These are phyloP conservation scores for Anser cygnoides DNA, from an alignment of 2,113 vertebrate species.

Conservation along the genomic window DNA sequence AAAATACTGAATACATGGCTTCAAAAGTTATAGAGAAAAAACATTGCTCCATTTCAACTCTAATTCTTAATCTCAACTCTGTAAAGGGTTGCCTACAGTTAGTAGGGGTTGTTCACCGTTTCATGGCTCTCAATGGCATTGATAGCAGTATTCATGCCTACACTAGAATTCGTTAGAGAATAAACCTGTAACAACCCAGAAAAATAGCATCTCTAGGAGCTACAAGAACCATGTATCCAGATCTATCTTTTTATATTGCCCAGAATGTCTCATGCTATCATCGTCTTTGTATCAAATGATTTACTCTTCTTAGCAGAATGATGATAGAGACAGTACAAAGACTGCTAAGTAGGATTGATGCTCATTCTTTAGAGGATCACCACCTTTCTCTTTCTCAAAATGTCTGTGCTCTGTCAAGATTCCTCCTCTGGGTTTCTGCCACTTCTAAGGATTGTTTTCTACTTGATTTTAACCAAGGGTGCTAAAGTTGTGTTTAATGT, in stretches of 20 bases:
- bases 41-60: background rate
- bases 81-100: background rate
- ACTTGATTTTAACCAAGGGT: background rate
- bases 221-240: background rate
- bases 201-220: background rate
- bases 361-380: background rate
- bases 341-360: background rate
- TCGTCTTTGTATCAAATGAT: background rate
- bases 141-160: background rate
- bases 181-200: background rate
- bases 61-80: background rate
- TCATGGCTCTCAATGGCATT: rapidly evolving
- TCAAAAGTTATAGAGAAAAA: background rate
- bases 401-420: background rate
- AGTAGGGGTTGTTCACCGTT: rapidly evolving
- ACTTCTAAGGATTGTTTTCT: background rate
- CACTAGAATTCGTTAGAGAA: background rate
- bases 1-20: background rate
- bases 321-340: background rate
- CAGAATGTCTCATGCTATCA: background rate
- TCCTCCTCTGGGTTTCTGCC: background rate
- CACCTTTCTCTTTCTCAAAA: background rate
- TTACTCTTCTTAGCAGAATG: background rate
- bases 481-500: background rate
- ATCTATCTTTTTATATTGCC: background rate